These are phyloP conservation scores for Xiphydria camelus DNA, from an alignment of 2,888 invertebrate species.

Conservation along the genomic window DNA sequence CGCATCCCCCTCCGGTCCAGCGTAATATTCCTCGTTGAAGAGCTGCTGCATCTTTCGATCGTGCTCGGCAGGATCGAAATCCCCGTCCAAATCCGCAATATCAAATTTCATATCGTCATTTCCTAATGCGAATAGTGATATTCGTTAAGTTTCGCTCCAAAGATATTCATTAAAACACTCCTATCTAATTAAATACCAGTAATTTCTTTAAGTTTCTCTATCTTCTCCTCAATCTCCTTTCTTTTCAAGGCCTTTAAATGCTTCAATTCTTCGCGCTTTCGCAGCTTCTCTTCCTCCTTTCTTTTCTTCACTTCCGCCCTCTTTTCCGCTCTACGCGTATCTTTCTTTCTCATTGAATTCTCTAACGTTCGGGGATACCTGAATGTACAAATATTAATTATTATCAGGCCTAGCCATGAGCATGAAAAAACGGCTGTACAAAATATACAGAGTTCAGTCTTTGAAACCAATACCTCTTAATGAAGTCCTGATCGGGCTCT, in stretches of 20 bases:
- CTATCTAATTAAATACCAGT: constrained; percentile 73
- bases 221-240: constrained; percentile 88
- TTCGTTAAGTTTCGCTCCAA: constrained; percentile 22
- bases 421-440: constrained; percentile 2
- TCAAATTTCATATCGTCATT: constrained; percentile 47
- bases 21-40: constrained; percentile 87
- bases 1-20: constrained; percentile 65
- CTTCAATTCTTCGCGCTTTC: constrained; percentile 85
- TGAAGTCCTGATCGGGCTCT: constrained; percentile 92
- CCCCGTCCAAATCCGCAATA: constrained; percentile 75
- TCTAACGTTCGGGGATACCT: constrained; percentile 88
- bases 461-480: constrained; percentile 52
- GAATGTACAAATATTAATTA: constrained; percentile 6
- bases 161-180: constrained; percentile 68
- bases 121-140: constrained; percentile 25
- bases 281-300: constrained; percentile 77
- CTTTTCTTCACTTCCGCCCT: constrained; percentile 74
- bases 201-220: constrained; percentile 82
- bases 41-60: constrained; percentile 84
- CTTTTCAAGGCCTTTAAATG: constrained; percentile 83
- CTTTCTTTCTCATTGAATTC: constrained; percentile 78
- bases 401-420: constrained; percentile 7
- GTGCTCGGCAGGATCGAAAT: constrained; percentile 88
- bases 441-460: no score
- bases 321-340: constrained; percentile 78